Evolutionary conservation across 2,797 vertebrate species (phyloP).

Genomic region (Discoglossus pictus): DNA sequence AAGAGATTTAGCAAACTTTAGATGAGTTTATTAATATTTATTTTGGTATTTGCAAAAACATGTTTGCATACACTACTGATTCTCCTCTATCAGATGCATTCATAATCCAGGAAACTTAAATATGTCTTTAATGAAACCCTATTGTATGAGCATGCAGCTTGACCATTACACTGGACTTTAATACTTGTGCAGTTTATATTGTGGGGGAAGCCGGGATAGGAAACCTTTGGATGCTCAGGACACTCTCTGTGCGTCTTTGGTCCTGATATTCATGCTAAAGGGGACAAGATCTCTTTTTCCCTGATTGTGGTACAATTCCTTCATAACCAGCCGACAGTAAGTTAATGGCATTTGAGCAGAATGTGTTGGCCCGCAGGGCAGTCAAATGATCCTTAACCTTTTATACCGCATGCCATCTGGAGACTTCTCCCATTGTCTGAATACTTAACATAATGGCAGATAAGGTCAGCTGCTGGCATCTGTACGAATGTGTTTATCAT

Average conservation of each 20-base stretch:
- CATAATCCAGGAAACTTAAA: too few relatives aligned
- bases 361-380: slow-evolving; percentile 39
- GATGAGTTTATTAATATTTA: too few relatives aligned
- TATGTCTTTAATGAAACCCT: too few relatives aligned
- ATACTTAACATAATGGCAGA: slow-evolving; percentile 50
- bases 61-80: too few relatives aligned
- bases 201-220: too few relatives aligned
- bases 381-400: slow-evolving; percentile 50
- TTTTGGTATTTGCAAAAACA: too few relatives aligned
- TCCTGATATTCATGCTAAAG: slow-evolving; percentile 40
- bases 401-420: slow-evolving; percentile 50
- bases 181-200: too few relatives aligned
- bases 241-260: slow-evolving; percentile 35
- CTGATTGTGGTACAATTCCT: slow-evolving; percentile 40
- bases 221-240: slow-evolving; percentile 6
- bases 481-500: slow-evolving; percentile 44
- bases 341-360: slow-evolving; percentile 45
- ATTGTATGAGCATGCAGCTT: too few relatives aligned
- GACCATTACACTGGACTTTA: too few relatives aligned
- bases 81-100: too few relatives aligned
- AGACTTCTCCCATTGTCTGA: slow-evolving; percentile 46
- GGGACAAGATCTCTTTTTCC: slow-evolving; percentile 42
- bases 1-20: too few relatives aligned
- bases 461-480: slow-evolving; percentile 46
- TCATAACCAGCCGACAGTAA: slow-evolving; percentile 41